Base-by-base conservation (phyloP, 1,140 invertebrate species). In the Atta colombica region DNA sequence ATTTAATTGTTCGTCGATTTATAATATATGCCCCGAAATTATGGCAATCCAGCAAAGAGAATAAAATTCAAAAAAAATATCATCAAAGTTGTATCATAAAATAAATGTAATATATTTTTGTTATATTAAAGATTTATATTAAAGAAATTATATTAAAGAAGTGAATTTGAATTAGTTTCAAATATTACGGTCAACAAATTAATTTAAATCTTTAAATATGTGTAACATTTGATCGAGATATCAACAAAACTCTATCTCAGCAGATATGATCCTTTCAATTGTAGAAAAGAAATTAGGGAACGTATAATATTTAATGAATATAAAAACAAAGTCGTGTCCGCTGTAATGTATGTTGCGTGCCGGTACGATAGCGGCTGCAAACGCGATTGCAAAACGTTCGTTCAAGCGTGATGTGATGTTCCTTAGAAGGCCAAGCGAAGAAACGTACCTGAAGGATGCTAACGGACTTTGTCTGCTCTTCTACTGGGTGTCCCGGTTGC, bases 371-470 rank as follows among this genome's bases (percentile, higher is more conserved):
- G 61, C 55, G 53, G 49, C 63, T 72, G 71, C 58, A 18, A 53
- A 60, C 45, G 55, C 75, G 25, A 63, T 89, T 90, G 88, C 89
- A 78, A 90, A 92, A 89, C 80, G 71, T 90, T 90, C 86, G 85
- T 85, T 85, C 82, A 60, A 88, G 66, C 68, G 87, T 81, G 85
- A 80, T 81, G 75, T 82, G 87, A 80, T 81, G 75, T 82, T 88
- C 90, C 90, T 87, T 92, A 91, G 82, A 91, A 88, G 88, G 91
- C 21, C 21, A 60, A 82, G 35, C 58, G 81, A 72, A 92, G 85
- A 87, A 91, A 86, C 87, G 87, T 90, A 80, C 69, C 88, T 89
- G 86, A 88, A 91, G 86, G 88, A 86, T 87, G 90, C 91, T 93
- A 93, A 93, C 93, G 92, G 93, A 86, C 89, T 89, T 90, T 16